Percentiles rank a stretch among this genome's conserved stretches.
Conservation (phyloP, 92 coral and sea anemone genomes). For the Palythoa grandis region DNA sequence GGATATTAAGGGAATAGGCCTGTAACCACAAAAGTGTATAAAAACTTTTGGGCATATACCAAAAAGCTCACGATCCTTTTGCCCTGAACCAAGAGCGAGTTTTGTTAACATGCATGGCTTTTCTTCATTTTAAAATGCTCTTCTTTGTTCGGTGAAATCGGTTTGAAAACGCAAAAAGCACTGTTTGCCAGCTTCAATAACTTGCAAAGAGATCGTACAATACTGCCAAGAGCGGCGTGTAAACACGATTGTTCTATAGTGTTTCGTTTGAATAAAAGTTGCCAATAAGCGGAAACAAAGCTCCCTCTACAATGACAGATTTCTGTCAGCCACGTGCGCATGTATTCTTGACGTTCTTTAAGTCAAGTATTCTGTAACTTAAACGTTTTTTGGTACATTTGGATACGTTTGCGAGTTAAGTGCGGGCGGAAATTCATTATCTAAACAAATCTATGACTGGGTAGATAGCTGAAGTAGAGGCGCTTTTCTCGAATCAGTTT, state of each 20-base stretch:
- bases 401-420: no score
- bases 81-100: constrained; percentile 29
- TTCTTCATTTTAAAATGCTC: constrained; percentile 10
- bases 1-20: not conserved
- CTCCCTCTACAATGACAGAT: constrained; percentile 51
- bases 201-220: constrained; percentile 31
- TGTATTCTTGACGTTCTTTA: constrained; percentile 3
- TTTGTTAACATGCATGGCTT: not conserved
- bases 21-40: not conserved
- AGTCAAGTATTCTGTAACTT: constrained; percentile 26
- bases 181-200: constrained; percentile 37
- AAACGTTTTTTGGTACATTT: constrained; percentile 2
- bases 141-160: constrained; percentile 34
- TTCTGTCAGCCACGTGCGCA: constrained; percentile 40
- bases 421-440: constrained; percentile 30
- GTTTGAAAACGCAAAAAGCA: constrained; percentile 33
- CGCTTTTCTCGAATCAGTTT: not conserved
- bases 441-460: not conserved
- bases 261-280: constrained; percentile 71
- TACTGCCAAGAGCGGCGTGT: constrained; percentile 10
- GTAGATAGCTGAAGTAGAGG: not conserved
- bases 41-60: constrained; percentile 19
- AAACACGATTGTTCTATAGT: constrained; percentile 72
- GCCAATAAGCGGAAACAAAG: constrained; percentile 63
- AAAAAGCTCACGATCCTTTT: constrained; percentile 46